Base-by-base conservation (phyloP, 2,888 invertebrate genomes). In the Halocaridina rubra region DNA sequence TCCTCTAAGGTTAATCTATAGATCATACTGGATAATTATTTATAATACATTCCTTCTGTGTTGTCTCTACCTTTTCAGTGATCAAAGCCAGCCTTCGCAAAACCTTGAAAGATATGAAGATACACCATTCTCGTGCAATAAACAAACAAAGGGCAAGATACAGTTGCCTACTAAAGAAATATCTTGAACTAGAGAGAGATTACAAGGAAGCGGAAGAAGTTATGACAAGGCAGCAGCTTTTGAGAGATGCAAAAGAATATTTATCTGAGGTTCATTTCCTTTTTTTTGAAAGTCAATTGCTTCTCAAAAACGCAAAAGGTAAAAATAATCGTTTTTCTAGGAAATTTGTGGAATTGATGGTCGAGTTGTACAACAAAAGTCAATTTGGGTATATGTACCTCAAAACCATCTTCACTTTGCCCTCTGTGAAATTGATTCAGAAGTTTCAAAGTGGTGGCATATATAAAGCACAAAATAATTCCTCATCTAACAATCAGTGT, bases 201-300 rank as follows among this genome's bases (percentile, higher is more conserved):
- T 69, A 13, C 8, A 13, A 46, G 30, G 72, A 57, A 5, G 22
- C 30, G 39, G 61, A 78, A 16, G 82, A 78, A 22, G 64, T 46
- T 7, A 78, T 77, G 19, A 78, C 72, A n/a, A 71, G 72, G n/a
- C 61, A 84, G 32, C 82, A 84, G 33, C 27, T 84, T 22, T 61
- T 84, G 13, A 78, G 61, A 78, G 82, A 84, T 61, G 59, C 77
- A 19, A 59, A 39, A 3, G 78, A 84, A n/a, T 84, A 57, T 13
- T 32, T 84, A 22, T 72, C 82, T 27, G 72, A 84, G 27, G 82
- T 78, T 8, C 82, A 78, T 57, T 29, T 39, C n/a, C 39, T 78
- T n/a, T 84, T 84, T 29, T 19, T 84, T 16, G 82, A 84, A 32
- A 84, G 82, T n/a, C 82, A 84, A 32, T 64, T 84, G 82, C 78